Conservation (phyloP, 2,888 invertebrate species). For the Eudemis profundana region DNA sequence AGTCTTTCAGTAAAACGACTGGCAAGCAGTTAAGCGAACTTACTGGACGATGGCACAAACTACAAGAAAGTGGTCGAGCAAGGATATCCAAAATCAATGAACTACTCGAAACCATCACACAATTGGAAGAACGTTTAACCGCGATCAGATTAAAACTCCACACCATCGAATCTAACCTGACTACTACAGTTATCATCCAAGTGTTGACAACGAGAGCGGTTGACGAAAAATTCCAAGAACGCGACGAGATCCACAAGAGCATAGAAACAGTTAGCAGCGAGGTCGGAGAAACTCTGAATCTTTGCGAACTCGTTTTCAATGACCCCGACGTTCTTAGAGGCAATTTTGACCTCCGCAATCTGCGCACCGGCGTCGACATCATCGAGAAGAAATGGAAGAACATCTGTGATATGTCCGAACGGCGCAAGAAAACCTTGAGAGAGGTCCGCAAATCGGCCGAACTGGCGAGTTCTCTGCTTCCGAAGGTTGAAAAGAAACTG, state of each 20-base stretch:
- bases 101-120: constrained; percentile 88
- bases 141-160: constrained; percentile 90
- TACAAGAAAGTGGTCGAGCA: constrained; percentile 87
- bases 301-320: constrained; percentile 90
- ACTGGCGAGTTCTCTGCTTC: constrained; percentile 86
- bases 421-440: constrained; percentile 79
- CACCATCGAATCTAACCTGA: constrained; percentile 88
- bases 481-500: constrained; percentile 86
- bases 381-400: constrained; percentile 92
- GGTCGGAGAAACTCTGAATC: constrained; percentile 91
- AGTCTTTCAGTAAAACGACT: constrained; percentile 78
- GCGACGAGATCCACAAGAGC: constrained; percentile 89
- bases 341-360: constrained; percentile 88
- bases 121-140: constrained; percentile 89
- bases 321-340: constrained; percentile 90
- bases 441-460: constrained; percentile 87
- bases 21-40: constrained; percentile 86
- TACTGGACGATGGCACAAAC: constrained; percentile 88
- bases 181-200: constrained; percentile 88
- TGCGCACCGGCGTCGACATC: constrained; percentile 88
- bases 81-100: constrained; percentile 90
- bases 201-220: constrained; percentile 87
- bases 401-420: constrained; percentile 90
- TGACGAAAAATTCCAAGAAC: constrained; percentile 88
- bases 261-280: constrained; percentile 92